Base-by-base conservation (phyloP, 2,888 invertebrate genomes). In the Chymomyza fuscimana region DNA sequence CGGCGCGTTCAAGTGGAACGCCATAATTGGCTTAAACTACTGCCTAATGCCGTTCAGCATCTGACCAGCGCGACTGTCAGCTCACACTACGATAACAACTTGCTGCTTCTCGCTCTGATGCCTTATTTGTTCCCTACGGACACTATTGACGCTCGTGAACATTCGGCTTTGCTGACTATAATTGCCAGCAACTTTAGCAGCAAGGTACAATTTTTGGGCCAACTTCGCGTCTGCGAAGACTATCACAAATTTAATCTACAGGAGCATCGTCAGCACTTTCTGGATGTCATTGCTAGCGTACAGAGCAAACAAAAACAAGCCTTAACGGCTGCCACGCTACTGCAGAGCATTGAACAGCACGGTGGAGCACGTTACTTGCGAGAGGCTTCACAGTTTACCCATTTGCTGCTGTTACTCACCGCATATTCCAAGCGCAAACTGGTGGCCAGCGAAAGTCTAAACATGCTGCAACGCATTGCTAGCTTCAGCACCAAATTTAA, bases 41-140 rank as follows among this genome's bases (percentile, higher is more conserved):
- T 92, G 5, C 87, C 88, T 10, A 88, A 89, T 67, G 92, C 93
- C 1, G 90, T 94, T 4, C 77, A 89, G 0, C 93, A 93, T 82
- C 91, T 94, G 65, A 93, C 93, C 63, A 89, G 92, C 0, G 76
- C 92, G 0, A 86, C 92, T 22, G 87, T 91, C 0, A 87, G 93
- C 60, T 91, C 93, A 1, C 32, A 79, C 2, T 93, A 93, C 46
- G 90, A 91, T 65, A 69, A 72, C 1, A 89, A 91, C 70, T 60
- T 91, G 16, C 69, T 91, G 59, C 50, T 91, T 4, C 65, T 91
- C n/a, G 77, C 88, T 0, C 36, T 91, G 52, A 90, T 91, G 87
- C 85, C 89, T 0, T 74, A 89, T 51, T 71, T 91, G 2, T 89
- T 90, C 67, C 91, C 91, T 0, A 32, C 68, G 2, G 76, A 77